Evolutionary conservation across 2,113 vertebrate species (phyloP), one percentile per base, ranked within the genome.

Genomic region (Lophochroa leadbeateri): DNA sequence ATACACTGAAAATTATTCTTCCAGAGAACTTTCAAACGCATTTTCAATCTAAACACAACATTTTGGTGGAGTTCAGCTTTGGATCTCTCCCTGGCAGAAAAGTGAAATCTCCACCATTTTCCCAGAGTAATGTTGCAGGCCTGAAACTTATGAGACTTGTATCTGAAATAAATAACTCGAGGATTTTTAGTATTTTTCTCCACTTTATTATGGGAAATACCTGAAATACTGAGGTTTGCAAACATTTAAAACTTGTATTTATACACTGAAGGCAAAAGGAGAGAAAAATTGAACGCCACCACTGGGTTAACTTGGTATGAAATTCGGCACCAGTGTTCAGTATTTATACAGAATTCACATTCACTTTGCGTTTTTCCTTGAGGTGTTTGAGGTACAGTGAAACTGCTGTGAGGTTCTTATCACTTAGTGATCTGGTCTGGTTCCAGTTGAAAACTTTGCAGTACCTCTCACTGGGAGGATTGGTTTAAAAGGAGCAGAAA

Each of bases 361-460:
- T 95, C 82, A 69, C 57, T 96, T 93, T 92, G 80, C 4, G 37
- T 97, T 96, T 97, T 97, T 96, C 72, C 90, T 95, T 94, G 94
- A 96, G 96, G 94, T 96, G 88, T 94, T 95, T 96, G 96, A 96
- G 96, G 92, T 96, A 90, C 69, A 96, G 96, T 90, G 88, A 81
- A 93, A 94, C 92, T 94, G 95, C 95, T 93, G 92, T 96, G 96
- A 96, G 94, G 96, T 93, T 97, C 95, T 96, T 96, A 96, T 96
- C 96, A 96, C 95, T 97, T 96, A 95, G 90, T 17, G 0, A 93
- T 97, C 96, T 90, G 92, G 96, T 96, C 92, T 96, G 92, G 90
- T 95, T 96, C 96, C 96, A 94, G 90, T 27, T 88, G 90, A 93
- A 86, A 96, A 90, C 90, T 88, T 79, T 96, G 78, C 75, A 86